Conservation (phyloP, 1,140 invertebrate genomes). For the Whitmania pigra region DNA sequence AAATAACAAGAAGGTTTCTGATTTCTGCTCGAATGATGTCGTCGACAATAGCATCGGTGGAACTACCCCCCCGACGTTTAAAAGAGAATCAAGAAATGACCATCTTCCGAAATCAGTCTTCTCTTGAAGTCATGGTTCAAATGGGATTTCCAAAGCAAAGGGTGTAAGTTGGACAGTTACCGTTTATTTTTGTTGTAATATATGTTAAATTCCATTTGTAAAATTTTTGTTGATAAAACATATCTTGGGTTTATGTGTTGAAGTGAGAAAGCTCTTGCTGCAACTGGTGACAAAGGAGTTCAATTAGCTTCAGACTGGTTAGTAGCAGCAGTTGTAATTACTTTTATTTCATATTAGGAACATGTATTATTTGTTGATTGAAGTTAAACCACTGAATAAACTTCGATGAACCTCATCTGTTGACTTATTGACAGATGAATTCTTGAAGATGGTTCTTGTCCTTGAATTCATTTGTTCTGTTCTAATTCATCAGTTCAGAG, state of each 20-base stretch:
- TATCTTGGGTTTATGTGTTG: neutral
- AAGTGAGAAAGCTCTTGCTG: slow-evolving; percentile 65
- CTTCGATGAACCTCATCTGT: too few species aligned
- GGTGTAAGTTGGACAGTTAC: slow-evolving; percentile 53
- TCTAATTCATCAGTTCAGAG: too few species aligned
- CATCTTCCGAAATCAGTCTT: slow-evolving; percentile 40
- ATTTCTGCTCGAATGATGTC: too few species aligned
- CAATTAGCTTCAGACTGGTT: slow-evolving; percentile 74
- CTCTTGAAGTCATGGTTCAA: slow-evolving; percentile 65
- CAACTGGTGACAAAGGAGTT: slow-evolving; percentile 68
- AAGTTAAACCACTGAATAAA: too few species aligned
- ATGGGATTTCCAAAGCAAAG: slow-evolving; percentile 73
- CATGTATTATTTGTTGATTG: too few species aligned
- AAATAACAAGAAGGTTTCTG: too few species aligned
- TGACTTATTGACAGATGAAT: too few species aligned
- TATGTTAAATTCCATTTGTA: neutral
- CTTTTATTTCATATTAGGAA: too few species aligned
- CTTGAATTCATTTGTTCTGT: too few species aligned
- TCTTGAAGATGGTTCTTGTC: too few species aligned
- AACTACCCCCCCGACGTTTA: slow-evolving; percentile 1
- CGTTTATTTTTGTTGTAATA: neutral
- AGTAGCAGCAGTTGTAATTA: slow-evolving; percentile 2
- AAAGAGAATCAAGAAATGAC: slow-evolving; percentile 16
- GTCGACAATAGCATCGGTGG: slow-evolving; percentile 3
- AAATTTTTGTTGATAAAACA: neutral